Percentiles rank a stretch among this genome's conserved stretches.
phyloP scores from a whole-genome alignment of 64 coral and sea anemone genomes.

The Pocillopora damicornis region DNA sequence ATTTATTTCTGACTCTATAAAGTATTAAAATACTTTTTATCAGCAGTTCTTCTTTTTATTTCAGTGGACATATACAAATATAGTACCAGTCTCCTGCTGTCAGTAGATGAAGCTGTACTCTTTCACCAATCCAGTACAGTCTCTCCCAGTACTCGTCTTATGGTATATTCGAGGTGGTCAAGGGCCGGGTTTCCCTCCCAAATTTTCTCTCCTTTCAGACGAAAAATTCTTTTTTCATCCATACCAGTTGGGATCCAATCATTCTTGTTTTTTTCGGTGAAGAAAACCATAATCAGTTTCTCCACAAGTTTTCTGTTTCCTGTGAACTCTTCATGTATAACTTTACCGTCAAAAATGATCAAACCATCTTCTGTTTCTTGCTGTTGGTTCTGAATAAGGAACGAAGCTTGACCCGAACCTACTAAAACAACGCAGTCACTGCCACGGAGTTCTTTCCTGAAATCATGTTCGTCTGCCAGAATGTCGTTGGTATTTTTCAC shows the following conservation, averaged over 20 bases:
- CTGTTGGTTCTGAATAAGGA: slow-evolving; percentile 17
- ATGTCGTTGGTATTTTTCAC: slow-evolving; percentile 12
- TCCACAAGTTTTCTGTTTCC: background rate
- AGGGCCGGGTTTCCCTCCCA: background rate
- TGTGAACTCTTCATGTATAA: slow-evolving; percentile 22
- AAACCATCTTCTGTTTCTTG: slow-evolving; percentile 37
- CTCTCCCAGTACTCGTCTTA: slow-evolving; percentile 29
- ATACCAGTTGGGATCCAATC: slow-evolving; percentile 17
- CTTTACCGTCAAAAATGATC: slow-evolving; percentile 25
- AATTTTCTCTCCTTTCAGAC: background rate
- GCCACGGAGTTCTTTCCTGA: slow-evolving; percentile 5
- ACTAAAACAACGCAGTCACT: slow-evolving; percentile 27
- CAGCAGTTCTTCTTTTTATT: too few species aligned
- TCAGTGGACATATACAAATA: too few species aligned
- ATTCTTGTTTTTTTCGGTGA: background rate
- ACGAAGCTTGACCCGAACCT: slow-evolving; percentile 23
- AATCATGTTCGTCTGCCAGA: slow-evolving; percentile 6
- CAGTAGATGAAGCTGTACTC: too few species aligned
- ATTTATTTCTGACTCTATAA: too few species aligned
- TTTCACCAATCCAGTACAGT: background rate
- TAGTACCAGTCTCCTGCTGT: too few species aligned
- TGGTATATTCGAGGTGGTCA: slow-evolving; percentile 20
- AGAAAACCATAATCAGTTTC: slow-evolving; percentile 34
- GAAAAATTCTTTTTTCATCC: slow-evolving; percentile 14
- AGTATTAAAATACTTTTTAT: too few species aligned